Evolutionary conservation across 37 sponge, comb jelly and placozoan genomes (phyloP).

Genomic region (Chondrosia reniformis): DNA sequence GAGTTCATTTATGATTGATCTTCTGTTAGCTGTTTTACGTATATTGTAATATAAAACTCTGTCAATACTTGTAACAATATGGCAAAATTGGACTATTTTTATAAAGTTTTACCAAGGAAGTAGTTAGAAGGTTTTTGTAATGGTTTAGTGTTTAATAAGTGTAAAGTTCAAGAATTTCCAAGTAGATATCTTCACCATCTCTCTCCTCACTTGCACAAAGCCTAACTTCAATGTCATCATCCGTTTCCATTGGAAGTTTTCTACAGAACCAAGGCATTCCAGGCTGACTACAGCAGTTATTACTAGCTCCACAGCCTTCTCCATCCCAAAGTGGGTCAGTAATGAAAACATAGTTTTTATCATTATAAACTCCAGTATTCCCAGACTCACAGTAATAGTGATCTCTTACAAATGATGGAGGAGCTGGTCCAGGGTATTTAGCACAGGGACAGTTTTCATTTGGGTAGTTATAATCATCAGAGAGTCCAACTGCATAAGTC

Average conservation of each 20-base stretch:
- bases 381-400: conserved; percentile 27
- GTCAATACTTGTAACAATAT: no score
- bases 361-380: neutral
- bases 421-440: conserved; percentile 22
- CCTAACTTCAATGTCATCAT: conserved; percentile 23
- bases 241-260: conserved; percentile 2
- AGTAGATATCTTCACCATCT: neutral
- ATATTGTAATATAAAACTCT: no score
- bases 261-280: conserved; percentile 31
- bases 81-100: no score
- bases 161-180: conserved; percentile 15
- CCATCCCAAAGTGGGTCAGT: conserved; percentile 27
- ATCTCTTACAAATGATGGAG: conserved; percentile 17
- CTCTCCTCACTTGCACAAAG: neutral
- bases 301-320: conserved; percentile 9
- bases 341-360: neutral
- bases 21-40: no score
- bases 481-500: conserved; percentile 31
- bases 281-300: conserved; percentile 14
- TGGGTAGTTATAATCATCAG: conserved; percentile 11
- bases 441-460: conserved; percentile 23
- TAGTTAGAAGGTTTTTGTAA: neutral
- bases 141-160: neutral
- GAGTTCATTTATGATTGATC: no score
- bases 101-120: no score